Conservation (phyloP, 1,140 invertebrate species). For the Harlomillsia oculata region DNA sequence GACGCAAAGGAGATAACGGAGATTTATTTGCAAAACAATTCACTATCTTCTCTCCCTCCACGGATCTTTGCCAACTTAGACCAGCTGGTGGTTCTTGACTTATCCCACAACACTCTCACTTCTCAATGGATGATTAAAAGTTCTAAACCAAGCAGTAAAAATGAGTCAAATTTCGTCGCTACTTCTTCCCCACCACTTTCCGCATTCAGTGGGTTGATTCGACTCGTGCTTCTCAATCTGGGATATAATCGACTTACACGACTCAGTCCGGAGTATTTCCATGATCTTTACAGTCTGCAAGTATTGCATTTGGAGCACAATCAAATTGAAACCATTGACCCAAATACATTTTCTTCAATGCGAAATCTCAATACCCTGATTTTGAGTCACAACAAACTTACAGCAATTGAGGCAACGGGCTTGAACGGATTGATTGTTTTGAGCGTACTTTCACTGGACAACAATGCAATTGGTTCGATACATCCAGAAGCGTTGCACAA, state of each 20-base stretch:
- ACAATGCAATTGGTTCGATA: slow-evolving; percentile 63
- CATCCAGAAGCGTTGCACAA: slow-evolving; percentile 72
- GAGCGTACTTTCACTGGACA: slow-evolving; percentile 64
- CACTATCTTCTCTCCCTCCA: slow-evolving; percentile 65
- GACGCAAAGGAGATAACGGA: slow-evolving; percentile 69
- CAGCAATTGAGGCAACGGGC: slow-evolving; percentile 57
- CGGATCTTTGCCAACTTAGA: slow-evolving; percentile 72
- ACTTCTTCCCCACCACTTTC: slow-evolving; percentile 33
- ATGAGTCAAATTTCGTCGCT: slow-evolving; percentile 38
- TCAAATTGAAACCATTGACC: slow-evolving; percentile 62
- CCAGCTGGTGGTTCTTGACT: slow-evolving; percentile 69
- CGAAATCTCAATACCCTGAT: slow-evolving; percentile 72
- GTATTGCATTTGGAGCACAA: slow-evolving; percentile 72
- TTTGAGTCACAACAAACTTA: slow-evolving; percentile 67
- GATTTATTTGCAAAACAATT: slow-evolving; percentile 79
- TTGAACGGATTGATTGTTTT: slow-evolving; percentile 69
- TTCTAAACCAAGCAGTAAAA: slow-evolving; percentile 5
- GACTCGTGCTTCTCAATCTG: slow-evolving; percentile 72
- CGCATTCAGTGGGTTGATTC: slow-evolving; percentile 68
- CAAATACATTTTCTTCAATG: slow-evolving; percentile 68
- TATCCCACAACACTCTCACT: slow-evolving; percentile 76
- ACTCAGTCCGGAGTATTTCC: slow-evolving; percentile 63
- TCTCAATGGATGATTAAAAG: slow-evolving; percentile 60
- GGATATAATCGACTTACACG: slow-evolving; percentile 72
- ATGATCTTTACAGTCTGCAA: slow-evolving; percentile 68